Conservation (phyloP, 2,113 vertebrate species). For the Desmodus rotundus region DNA sequence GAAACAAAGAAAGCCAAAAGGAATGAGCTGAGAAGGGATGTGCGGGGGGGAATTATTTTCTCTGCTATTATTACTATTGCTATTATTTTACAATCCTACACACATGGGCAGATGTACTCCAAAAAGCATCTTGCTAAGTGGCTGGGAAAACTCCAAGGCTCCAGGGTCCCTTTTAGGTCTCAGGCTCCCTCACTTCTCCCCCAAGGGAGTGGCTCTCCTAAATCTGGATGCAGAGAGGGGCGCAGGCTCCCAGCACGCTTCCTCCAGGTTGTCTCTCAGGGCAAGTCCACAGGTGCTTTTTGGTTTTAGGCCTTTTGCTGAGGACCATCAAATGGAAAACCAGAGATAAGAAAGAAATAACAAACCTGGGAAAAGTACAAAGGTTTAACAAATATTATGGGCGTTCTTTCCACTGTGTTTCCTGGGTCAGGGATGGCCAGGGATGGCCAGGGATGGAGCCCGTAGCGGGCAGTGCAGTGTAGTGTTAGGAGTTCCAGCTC, state of each 20-base stretch:
- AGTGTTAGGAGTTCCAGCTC: background rate
- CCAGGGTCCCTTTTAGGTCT: no score
- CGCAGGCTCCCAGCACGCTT: accelerated
- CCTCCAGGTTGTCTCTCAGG: background rate
- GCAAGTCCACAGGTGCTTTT: background rate
- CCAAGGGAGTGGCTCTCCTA: background rate
- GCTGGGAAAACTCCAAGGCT: background rate
- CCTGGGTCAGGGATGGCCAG: background rate
- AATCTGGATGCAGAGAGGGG: background rate
- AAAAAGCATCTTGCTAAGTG: background rate
- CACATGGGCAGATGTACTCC: background rate
- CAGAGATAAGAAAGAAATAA: background rate
- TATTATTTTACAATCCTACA: background rate
- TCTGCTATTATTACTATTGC: background rate
- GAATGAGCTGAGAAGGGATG: background rate
- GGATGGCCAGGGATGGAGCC: background rate
- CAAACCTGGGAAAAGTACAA: background rate
- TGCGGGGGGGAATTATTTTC: background rate
- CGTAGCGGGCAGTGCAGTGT: no score
- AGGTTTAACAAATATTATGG: background rate
- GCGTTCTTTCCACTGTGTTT: background rate
- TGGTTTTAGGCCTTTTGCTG: background rate
- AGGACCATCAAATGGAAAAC: background rate
- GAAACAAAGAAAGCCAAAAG: background rate
- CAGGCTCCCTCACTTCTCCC: background rate